Base-by-base conservation (phyloP, 1,140 invertebrate species). In the Eurosta solidaginis region DNA sequence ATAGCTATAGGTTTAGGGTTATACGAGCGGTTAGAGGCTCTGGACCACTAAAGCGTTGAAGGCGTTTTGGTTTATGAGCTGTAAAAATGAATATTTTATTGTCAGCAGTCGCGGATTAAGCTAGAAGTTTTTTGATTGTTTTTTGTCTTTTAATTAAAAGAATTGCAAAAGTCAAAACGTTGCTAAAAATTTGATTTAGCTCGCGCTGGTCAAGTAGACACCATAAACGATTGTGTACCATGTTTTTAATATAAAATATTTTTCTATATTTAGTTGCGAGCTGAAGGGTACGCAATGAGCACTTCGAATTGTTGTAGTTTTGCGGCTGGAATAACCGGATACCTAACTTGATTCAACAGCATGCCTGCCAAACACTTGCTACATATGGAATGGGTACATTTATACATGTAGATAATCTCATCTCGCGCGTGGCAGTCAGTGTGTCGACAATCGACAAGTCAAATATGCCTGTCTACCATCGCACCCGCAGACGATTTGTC, bases 11-110 rank as follows among this genome's bases (percentile, higher is more conserved):
- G 27, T 27, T 40, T 14, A 40, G n/a, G 59, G 33, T n/a, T 20
- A 20, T 5, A 2, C 54, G 27, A n/a, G 59, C 25, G 10, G 59
- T 29, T 54, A 1, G 29, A 17, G 33, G 59, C 27, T 77, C 33
- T 33, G n/a, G n/a, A n/a, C n/a, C 5, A 3, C 59, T 4, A 22
- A 29, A 52, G 83, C 82, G 83, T 85, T 85, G 84, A 85, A 85
- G 84, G 84, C 79, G 49, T 76, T 79, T 44, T 84, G 80, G 78
- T 85, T 85, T 83, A 85, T 80, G 84, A 84, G 79, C 84, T 85
- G 84, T 85, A 85, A 85, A 85, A 85, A 84, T 80, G 50, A 45
- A 79, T 36, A 74, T 74, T 74, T 74, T 74, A 74, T 74, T 74
- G 73, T 68, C 59, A 68, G 59, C 59, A n/a, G 59, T 68, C 12